phyloP scores from a whole-genome alignment of 2,888 invertebrate species.

The Druceiella hillmani region DNA sequence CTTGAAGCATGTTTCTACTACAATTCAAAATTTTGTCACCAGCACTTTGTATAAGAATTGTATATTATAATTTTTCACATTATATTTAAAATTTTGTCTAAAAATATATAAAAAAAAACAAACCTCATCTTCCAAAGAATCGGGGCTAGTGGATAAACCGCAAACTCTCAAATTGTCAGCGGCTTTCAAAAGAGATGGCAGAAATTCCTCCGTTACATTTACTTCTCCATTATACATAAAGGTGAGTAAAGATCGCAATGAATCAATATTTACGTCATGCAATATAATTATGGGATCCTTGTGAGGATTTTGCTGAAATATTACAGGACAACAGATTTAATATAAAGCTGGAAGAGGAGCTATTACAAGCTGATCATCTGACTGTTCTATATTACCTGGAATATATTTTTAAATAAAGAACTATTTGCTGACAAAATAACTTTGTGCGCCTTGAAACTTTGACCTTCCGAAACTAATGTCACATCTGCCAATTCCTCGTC shows the following conservation, averaged over 20 bases:
- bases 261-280: conserved; percentile 63
- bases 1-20: too few relatives aligned
- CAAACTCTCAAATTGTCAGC: conserved; percentile 64
- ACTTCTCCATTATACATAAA: conserved; percentile 74
- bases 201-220: conserved; percentile 64
- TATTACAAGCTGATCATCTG: too few relatives aligned
- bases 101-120: conserved; percentile 12
- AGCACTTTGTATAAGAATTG: too few relatives aligned
- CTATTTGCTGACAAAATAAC: conserved; percentile 64
- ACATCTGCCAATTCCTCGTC: conserved; percentile 63
- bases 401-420: conserved; percentile 59
- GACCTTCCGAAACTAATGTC: conserved; percentile 61
- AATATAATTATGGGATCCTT: conserved; percentile 70
- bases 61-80: too few relatives aligned
- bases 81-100: too few relatives aligned
- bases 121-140: conserved; percentile 43
- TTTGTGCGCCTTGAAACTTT: conserved; percentile 62
- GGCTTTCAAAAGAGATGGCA: conserved; percentile 60
- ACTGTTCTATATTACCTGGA: conserved; percentile 42
- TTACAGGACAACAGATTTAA: conserved; percentile 29
- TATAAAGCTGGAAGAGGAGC: neutral
- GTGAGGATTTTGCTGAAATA: conserved; percentile 64
- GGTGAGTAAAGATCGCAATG: conserved; percentile 58
- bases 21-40: too few relatives aligned
- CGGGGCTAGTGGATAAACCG: conserved; percentile 58